A percentile compares a stretch with the other conserved stretches of the same genome.
Conservation (phyloP, 2,888 invertebrate species). For the Polyommatus iphigenia region DNA sequence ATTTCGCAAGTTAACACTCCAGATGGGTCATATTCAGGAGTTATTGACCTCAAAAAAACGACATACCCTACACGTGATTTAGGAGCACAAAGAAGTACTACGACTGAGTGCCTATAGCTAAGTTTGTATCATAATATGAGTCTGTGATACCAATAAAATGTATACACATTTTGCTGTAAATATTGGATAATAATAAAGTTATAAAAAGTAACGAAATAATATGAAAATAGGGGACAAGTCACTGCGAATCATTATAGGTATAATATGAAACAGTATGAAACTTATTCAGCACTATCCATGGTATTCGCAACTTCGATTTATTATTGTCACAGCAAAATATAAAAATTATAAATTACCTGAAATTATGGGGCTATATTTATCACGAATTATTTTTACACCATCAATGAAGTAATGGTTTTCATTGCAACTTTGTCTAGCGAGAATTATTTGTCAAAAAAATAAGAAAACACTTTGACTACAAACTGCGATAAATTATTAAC, state of each 20-base stretch:
- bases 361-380: conserved; percentile 68
- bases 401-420: conserved; percentile 75
- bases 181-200: not conserved
- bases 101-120: not conserved
- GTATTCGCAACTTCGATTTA: not conserved
- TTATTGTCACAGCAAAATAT: conserved; percentile 38
- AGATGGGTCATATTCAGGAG: conserved; percentile 61
- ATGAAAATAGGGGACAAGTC: conserved; percentile 18
- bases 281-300: not conserved
- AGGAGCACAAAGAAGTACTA: conserved; percentile 55
- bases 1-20: conserved; percentile 39
- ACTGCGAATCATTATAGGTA: not conserved
- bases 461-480: conserved; percentile 37
- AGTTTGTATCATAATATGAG: not conserved
- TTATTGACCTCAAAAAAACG: conserved; percentile 77
- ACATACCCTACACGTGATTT: conserved; percentile 75
- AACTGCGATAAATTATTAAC: conserved; percentile 45
- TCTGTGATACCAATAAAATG: not conserved
- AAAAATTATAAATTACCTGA: conserved; percentile 70
- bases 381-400: conserved; percentile 79
- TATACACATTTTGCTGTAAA: conserved; percentile 7
- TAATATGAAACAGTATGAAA: not conserved
- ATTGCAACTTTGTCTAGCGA: conserved; percentile 65
- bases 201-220: not conserved
- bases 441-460: conserved; percentile 43